A percentile compares a stretch with the other conserved stretches of the same genome.
These are phyloP conservation scores for Noctuana brunneofusca DNA, from an alignment of 2,888 invertebrate species.

Conservation along the genomic window DNA sequence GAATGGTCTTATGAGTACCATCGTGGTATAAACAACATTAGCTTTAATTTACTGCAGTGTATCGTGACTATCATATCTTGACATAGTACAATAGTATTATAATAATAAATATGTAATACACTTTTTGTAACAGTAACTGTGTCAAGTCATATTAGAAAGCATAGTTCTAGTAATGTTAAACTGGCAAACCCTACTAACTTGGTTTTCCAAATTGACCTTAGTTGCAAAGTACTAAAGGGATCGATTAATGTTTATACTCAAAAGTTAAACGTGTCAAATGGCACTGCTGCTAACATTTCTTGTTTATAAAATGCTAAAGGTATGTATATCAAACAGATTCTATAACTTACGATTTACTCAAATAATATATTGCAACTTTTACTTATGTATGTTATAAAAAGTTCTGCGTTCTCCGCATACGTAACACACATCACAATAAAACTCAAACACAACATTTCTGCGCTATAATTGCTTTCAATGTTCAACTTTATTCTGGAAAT, in stretches of 20 bases:
- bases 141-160: constrained; percentile 3
- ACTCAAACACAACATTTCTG: constrained; percentile 42
- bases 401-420: constrained; percentile 20
- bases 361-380: constrained; percentile 1
- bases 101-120: not conserved
- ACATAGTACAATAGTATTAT: not conserved
- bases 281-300: constrained; percentile 66
- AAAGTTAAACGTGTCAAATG: constrained; percentile 49
- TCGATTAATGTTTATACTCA: constrained; percentile 8
- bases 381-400: constrained; percentile 7
- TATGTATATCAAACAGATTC: constrained; percentile 25
- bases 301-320: constrained; percentile 38
- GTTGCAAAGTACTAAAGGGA: constrained; percentile 12
- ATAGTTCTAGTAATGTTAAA: constrained; percentile 1
- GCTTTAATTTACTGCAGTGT: constrained; percentile 12
- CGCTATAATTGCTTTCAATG: constrained; percentile 61
- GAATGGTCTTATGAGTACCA: constrained; percentile 80
- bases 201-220: constrained; percentile 13
- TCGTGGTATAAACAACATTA: constrained; percentile 40
- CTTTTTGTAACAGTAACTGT: not conserved
- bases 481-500: constrained; percentile 51
- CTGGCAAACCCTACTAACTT: constrained; percentile 15
- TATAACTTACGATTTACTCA: constrained; percentile 20
- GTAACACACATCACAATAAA: constrained; percentile 60
- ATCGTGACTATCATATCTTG: constrained; percentile 1